A percentile compares a stretch with the other conserved stretches of the same genome.
Evolutionary conservation across 2,113 vertebrate genomes (phyloP).

Genomic region (Bos indicus): DNA sequence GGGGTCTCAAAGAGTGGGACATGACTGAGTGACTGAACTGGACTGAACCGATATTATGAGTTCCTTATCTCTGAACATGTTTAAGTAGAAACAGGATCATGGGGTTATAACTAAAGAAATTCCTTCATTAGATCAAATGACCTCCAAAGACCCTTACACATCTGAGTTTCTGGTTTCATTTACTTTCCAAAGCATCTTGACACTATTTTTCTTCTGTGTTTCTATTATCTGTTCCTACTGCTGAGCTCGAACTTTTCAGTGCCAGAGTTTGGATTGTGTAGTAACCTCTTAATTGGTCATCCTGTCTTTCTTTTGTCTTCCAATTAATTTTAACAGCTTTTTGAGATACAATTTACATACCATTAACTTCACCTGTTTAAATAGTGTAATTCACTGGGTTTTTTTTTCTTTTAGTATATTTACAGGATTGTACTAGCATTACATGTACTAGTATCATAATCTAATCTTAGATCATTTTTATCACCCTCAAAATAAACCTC

Average conservation of each 20-base stretch:
- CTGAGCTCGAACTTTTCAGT: not conserved
- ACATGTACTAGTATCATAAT: not conserved
- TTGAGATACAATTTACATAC: not conserved
- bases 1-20: not conserved
- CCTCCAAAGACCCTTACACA: not conserved
- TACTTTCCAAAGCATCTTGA: not conserved
- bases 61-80: not conserved
- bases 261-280: not conserved
- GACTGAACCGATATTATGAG: not conserved
- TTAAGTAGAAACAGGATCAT: not conserved
- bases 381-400: not conserved
- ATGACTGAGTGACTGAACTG: not conserved
- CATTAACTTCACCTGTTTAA: not conserved
- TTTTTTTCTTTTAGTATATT: not conserved
- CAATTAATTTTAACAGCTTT: not conserved
- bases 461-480: not conserved
- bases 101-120: not conserved
- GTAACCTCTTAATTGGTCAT: not conserved
- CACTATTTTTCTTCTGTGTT: not conserved
- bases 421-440: not conserved
- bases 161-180: slow-evolving; percentile 4
- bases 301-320: not conserved
- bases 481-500: not conserved
- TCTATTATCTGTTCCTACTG: not conserved
- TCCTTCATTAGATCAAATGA: not conserved